Evolutionary conservation across 2,888 invertebrate genomes (phyloP), one percentile per base, ranked within the genome.

Genomic region (Drosophila prostipennis): DNA sequence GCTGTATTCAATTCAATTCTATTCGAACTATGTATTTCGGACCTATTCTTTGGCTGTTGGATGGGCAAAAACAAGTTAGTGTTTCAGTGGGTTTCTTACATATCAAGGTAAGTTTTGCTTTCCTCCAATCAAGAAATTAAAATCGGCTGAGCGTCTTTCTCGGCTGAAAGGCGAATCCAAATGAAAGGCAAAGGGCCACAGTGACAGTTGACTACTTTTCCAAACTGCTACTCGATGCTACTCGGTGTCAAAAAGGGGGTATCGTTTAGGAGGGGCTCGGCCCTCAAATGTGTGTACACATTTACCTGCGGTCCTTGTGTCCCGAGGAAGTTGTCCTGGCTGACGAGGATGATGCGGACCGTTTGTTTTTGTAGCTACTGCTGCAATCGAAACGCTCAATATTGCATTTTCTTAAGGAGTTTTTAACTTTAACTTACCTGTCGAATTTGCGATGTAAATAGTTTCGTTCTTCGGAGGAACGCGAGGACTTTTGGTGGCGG

Each of bases 161-260:
- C 53, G 61, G 26, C 54, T 51, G 71, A 71, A 68, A 45, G 14
- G 16, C 40, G 23, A 52, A 51, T 16, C 53, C 42, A 56, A 86
- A 75, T 85, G 76, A 82, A 32, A 37, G 29, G 7, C 29, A 29
- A 29, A 29, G 29, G 6, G 6, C n/a, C 52, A 32, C 37, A 49
- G 34, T 81, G 86, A 74, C 86, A 79, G 56, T 45, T 64, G 26
- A 36, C 19, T 53, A 37, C 49, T 49, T 56, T 52, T 11, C 36
- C 16, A 16, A 48, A 34, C 13, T 34, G 48, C 67, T 85, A 40
- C 77, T 85, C 14, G 45, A 55, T 42, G 36, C 49, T 3, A 29
- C 29, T 29, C n/a, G 11, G 11, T 49, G 43, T 34, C 46, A 40
- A 63, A 40, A 46, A n/a, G n/a, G n/a, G 36, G 14, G 26, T 42